Percentiles rank a stretch among this genome's conserved stretches.
These are phyloP conservation scores for Adrianichthys oophorus DNA, from an alignment of 2,797 vertebrate species.

Conservation along the genomic window DNA sequence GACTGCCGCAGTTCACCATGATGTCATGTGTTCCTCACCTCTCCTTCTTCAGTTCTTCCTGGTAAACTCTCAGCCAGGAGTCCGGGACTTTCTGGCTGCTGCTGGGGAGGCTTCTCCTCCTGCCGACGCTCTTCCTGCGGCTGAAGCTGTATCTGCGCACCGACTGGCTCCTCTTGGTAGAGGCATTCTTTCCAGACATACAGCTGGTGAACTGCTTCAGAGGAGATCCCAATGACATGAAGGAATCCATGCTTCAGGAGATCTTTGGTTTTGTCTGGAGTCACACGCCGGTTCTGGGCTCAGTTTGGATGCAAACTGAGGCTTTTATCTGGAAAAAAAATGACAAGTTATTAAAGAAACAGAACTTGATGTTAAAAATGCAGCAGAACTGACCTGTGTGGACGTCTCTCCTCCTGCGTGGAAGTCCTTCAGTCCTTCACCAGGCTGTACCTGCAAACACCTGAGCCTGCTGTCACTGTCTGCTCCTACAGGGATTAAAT, in stretches of 20 bases:
- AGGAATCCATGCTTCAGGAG: conserved; percentile 66
- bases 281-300: background rate
- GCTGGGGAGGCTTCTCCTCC: conserved; percentile 72
- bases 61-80: conserved; percentile 78
- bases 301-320: background rate
- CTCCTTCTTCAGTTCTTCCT: conserved; percentile 77
- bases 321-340: conserved; percentile 23
- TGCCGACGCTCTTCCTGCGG: conserved; percentile 59
- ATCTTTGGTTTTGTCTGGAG: background rate
- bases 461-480: conserved; percentile 7
- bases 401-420: background rate
- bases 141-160: conserved; percentile 71
- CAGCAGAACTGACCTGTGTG: conserved; percentile 37
- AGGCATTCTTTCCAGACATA: conserved; percentile 46
- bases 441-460: conserved; percentile 2
- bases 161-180: conserved; percentile 51
- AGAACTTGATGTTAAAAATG: background rate
- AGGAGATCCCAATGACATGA: conserved; percentile 72
- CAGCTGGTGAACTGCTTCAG: conserved; percentile 76
- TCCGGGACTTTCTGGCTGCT: conserved; percentile 69
- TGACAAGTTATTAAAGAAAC: background rate
- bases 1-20: too few species aligned
- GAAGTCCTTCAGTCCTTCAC: conserved; percentile 1
- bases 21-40: conserved; percentile 44
- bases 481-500: conserved; percentile 54